Conservation (phyloP, 23 tunicate genomes). For the Oikopleura albicans region DNA sequence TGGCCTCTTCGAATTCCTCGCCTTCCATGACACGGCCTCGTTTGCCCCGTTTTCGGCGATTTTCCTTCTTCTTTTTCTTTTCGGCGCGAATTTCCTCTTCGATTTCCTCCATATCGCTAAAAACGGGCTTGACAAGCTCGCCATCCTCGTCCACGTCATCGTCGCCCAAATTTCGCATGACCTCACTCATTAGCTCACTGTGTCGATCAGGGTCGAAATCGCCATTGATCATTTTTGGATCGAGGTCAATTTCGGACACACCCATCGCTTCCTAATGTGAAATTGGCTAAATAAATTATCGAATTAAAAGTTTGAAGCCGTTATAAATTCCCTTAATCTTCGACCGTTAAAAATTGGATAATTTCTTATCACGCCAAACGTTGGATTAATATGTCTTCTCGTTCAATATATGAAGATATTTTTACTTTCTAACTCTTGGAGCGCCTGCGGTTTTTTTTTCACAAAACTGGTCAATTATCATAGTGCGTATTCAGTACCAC, state of each 20-base stretch:
- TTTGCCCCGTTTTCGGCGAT: neutral
- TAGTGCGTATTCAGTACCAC: no score
- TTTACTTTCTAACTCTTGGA: no score
- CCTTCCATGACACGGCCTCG: neutral
- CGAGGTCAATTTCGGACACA: constrained; percentile 7
- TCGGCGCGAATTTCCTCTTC: constrained; percentile 5
- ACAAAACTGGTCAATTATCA: no score
- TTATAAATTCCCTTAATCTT: no score
- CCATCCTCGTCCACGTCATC: constrained; percentile 5
- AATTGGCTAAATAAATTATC: no score
- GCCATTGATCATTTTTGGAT: neutral
- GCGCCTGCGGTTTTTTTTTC: no score
- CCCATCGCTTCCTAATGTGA: constrained; percentile 2
- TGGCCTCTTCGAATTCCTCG: neutral
- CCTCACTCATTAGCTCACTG: neutral
- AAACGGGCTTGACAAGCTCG: neutral
- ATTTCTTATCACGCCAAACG: no score
- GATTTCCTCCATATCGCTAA: neutral
- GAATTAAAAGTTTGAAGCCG: no score
- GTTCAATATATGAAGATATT: no score
- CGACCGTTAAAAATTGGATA: no score
- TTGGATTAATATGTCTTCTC: no score
- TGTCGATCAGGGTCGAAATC: constrained; percentile 8
- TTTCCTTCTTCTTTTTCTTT: neutral
- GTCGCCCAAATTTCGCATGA: neutral